A percentile compares a stretch with the other conserved stretches of the same genome.
Conservation (phyloP, 2,888 invertebrate genomes). For the Tetranychus truncatus region DNA sequence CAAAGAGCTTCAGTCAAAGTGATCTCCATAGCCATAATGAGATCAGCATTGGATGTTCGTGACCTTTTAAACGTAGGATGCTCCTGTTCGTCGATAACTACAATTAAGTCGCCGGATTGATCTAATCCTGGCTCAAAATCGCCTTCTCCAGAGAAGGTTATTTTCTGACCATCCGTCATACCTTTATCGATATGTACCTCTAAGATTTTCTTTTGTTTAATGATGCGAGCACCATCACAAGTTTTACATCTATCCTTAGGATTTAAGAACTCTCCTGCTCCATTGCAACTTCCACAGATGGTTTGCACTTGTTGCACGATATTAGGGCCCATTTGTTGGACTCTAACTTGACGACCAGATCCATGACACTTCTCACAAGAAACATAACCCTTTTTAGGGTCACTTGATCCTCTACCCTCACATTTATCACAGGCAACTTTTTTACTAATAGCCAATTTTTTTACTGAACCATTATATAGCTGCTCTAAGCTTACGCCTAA, state of each 20-base stretch:
- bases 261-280: slow-evolving; percentile 63
- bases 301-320: slow-evolving; percentile 80
- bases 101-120: slow-evolving; percentile 74
- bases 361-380: slow-evolving; percentile 74
- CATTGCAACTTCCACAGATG: slow-evolving; percentile 65
- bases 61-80: slow-evolving; percentile 53
- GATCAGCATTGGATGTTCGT: slow-evolving; percentile 45
- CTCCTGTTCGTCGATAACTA: slow-evolving; percentile 82
- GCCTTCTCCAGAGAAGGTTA: slow-evolving; percentile 79
- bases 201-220: slow-evolving; percentile 72
- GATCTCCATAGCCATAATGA: slow-evolving; percentile 64
- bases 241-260: slow-evolving; percentile 82
- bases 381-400: slow-evolving; percentile 44
- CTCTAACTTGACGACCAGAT: slow-evolving; percentile 56
- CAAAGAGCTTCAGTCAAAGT: slow-evolving; percentile 80
- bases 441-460: slow-evolving; percentile 81
- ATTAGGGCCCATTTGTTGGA: slow-evolving; percentile 53
- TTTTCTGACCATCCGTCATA: slow-evolving; percentile 88
- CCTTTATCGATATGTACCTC: slow-evolving; percentile 77
- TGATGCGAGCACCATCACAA: slow-evolving; percentile 74
- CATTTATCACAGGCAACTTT: slow-evolving; percentile 91
- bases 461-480: slow-evolving; percentile 74
- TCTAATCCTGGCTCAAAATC: slow-evolving; percentile 87
- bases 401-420: slow-evolving; percentile 44
- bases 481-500: slow-evolving; percentile 78